Conservation (phyloP, 92 coral and sea anemone genomes). For the Porites cylindrica region DNA sequence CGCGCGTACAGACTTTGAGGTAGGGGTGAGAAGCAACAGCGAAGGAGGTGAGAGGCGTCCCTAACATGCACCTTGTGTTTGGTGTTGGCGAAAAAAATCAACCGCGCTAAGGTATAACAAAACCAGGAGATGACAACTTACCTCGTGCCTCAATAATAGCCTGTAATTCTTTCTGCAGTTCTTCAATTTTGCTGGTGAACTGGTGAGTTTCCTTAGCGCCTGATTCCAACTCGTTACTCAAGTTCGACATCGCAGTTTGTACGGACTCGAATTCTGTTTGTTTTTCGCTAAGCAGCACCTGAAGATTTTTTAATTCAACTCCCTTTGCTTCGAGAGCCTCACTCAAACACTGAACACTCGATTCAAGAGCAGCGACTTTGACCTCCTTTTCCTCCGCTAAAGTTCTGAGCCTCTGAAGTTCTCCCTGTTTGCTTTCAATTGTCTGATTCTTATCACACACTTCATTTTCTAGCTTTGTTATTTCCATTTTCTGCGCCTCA, state of each 20-base stretch:
- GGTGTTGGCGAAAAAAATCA: no score
- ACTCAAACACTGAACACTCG: conserved; percentile 58
- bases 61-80: no score
- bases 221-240: conserved; percentile 67
- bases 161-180: conserved; percentile 66
- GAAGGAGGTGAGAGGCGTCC: no score
- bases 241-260: conserved; percentile 65
- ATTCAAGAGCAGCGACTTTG: conserved; percentile 55
- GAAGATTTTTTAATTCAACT: conserved; percentile 66
- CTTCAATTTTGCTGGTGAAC: conserved; percentile 61
- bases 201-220: conserved; percentile 55
- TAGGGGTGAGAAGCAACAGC: no score
- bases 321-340: conserved; percentile 66
- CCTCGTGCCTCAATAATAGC: conserved; percentile 62
- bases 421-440: conserved; percentile 70
- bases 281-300: conserved; percentile 60
- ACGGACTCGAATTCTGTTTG: conserved; percentile 67
- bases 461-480: conserved; percentile 52
- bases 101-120: no score
- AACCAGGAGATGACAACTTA: conserved; percentile 18
- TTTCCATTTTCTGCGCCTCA: conserved; percentile 56
- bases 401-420: conserved; percentile 55
- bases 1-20: no score
- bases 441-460: conserved; percentile 73
- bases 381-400: conserved; percentile 43